Evolutionary conservation across 2,797 vertebrate species (phyloP).

Genomic region (Hydrocynus forskahlii): DNA sequence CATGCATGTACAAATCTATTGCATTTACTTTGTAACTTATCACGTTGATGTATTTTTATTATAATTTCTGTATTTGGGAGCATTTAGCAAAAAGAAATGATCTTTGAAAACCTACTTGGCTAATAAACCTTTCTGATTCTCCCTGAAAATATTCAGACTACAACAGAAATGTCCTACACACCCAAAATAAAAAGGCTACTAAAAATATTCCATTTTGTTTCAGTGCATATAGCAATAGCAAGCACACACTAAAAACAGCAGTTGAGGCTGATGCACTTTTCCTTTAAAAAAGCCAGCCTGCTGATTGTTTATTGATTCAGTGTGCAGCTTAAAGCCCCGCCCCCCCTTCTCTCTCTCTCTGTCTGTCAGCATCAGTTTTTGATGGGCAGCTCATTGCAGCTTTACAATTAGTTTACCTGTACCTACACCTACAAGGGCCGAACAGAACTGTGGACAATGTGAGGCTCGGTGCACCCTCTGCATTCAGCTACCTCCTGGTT

Average conservation of each 20-base stretch:
- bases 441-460: not conserved
- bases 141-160: constrained; percentile 20
- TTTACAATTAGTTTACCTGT: constrained; percentile 5
- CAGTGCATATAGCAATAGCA: constrained; percentile 29
- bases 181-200: constrained; percentile 17
- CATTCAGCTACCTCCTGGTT: not conserved
- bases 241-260: constrained; percentile 3
- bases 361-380: not conserved
- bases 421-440: not conserved
- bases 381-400: not conserved
- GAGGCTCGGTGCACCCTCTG: not conserved
- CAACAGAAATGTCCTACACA: constrained; percentile 18
- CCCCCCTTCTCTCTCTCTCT: not conserved
- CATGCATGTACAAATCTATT: too few relatives aligned
- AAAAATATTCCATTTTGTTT: constrained; percentile 32
- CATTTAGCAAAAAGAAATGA: too few relatives aligned
- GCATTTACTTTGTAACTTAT: too few relatives aligned
- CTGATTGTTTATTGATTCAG: constrained; percentile 42
- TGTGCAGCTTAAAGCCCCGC: constrained; percentile 11
- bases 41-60: too few relatives aligned
- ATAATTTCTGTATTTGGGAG: too few relatives aligned
- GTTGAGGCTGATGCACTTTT: constrained; percentile 30
- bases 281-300: constrained; percentile 7
- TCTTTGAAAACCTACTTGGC: not conserved
- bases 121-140: constrained; percentile 1